Evolutionary conservation across 2,797 vertebrate species (phyloP), one percentile per base, ranked within the genome.

Genomic region (Neomorphus geoffroyi): DNA sequence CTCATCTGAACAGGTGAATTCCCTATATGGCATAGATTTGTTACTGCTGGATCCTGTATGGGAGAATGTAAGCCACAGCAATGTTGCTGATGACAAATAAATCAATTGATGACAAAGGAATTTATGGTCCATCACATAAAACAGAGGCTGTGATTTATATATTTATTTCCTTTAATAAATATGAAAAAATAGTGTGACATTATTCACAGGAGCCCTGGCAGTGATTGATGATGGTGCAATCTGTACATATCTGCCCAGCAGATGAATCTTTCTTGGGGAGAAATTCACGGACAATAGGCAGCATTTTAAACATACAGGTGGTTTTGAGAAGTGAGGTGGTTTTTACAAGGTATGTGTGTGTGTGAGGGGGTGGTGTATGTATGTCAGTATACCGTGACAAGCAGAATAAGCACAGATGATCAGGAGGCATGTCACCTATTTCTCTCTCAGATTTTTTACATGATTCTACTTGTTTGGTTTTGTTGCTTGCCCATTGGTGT

Each of bases 91-190:
- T 15, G 62, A 87, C 85, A 91, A 93, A 95, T 96, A 93, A 96
- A 96, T 95, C 94, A 96, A 56, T 70, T 53, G 57, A 71, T 94
- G 90, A 83, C 94, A 95, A 86, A 82, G 56, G 88, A 82, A 97
- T 97, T 96, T 97, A 96, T 94, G 71, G 51, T 64, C 77, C 48
- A 41, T 88, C 89, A 69, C 58, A 90, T 74, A 69, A 94, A 93
- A 80, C 74, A 90, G 81, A 69, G 91, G 18, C 74, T 84, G 74
- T 94, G 91, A 96, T 96, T 97, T 95, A 88, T 94, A 73, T 92
- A 94, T 97, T 95, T 94, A 92, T 96, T 92, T 94, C 43, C 54
- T 94, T 96, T 95, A 93, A 96, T 95, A 96, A 91, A 93, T 91
- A 86, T 64, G 28, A 77, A 94, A 93, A 96, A 95, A 89, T 83